Evolutionary conservation across 2,888 invertebrate genomes (phyloP), one percentile per base, ranked within the genome.

Genomic region (Drosophila ezoana): DNA sequence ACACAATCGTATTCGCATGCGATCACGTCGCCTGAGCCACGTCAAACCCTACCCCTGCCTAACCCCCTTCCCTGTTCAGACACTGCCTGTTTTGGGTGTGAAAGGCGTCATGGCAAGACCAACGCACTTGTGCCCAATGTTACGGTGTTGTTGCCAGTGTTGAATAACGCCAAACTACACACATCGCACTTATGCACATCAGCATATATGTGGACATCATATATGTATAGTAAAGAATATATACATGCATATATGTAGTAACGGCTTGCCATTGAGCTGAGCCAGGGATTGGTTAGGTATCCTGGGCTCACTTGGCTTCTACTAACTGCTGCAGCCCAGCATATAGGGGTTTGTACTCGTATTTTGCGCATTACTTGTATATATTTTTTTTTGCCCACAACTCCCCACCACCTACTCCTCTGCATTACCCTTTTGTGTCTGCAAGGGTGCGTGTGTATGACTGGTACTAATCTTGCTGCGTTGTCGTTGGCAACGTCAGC

Each of bases 1-100:
- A 45, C 82, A 85, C 76, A 85, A 85, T 76, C 82, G 69, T 70
- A 85, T 85, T 76, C 82, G 82, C 71, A 72, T 69, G 77, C 65
- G 72, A 82, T 85, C 88, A 85, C 88, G 82, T 87, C 82, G 85
- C 41, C 23, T 45, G 53, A 56, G 49, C 51, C 41, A 33, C 62
- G 32, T 35, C 57, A 58, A 28, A 9, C 14, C 41, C 32, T n/a
- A 13, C 13, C 11, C n/a, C 28, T 18, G 28, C 9, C 28, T 20
- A 13, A n/a, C 16, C 37, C 4, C 28, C 37, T 14, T n/a, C 9
- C 28, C 8, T 23, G 23, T 40, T 6, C 16, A 18, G 5, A 8
- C n/a, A 11, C 16, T 33, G 54, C 16, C 32, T 23, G 16, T 18
- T 8, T 11, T 37, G 48, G 37, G 28, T 37, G 48, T 47, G 44